Percentiles rank a stretch among this genome's conserved stretches.
Conservation (phyloP, 2,888 invertebrate species). For the Nymphalis polychloros region DNA sequence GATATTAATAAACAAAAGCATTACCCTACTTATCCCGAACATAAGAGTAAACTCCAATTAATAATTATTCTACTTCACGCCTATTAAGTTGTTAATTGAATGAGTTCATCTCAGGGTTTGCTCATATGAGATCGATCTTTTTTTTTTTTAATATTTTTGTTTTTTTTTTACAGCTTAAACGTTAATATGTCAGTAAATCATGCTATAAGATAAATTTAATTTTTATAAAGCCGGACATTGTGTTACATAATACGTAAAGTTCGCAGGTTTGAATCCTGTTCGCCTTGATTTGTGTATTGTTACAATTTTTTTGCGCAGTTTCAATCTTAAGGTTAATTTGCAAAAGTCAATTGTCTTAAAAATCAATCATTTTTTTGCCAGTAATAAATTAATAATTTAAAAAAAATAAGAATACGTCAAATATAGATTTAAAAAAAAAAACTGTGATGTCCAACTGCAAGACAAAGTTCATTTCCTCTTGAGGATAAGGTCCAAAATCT, state of each 20-base stretch:
- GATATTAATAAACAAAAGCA: not conserved
- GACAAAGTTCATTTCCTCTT: too few species aligned
- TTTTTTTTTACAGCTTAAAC: constrained; percentile 12
- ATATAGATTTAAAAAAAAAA: too few species aligned
- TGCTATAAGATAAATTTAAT: constrained; percentile 18
- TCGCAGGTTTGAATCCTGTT: constrained; percentile 28
- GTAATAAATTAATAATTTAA: too few species aligned
- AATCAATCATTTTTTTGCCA: not conserved
- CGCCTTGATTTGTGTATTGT: constrained; percentile 24
- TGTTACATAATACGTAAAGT: constrained; percentile 27
- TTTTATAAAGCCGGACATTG: constrained; percentile 24
- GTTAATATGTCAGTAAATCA: constrained; percentile 27
- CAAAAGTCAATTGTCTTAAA: not conserved
- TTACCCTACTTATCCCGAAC: not conserved
- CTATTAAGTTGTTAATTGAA: constrained; percentile 26
- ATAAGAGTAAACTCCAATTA: not conserved
- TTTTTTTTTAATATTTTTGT: not conserved
- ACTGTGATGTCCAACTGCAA: too few species aligned
- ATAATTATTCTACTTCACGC: constrained; percentile 29
- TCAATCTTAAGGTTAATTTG: not conserved
- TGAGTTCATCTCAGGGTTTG: not conserved
- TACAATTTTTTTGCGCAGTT: constrained; percentile 16
- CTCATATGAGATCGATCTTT: not conserved
- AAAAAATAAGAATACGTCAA: too few species aligned
- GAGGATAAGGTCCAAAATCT: too few species aligned